phyloP scores from a whole-genome alignment of 2,797 vertebrate species.

The Cyprinodon diabolis region DNA sequence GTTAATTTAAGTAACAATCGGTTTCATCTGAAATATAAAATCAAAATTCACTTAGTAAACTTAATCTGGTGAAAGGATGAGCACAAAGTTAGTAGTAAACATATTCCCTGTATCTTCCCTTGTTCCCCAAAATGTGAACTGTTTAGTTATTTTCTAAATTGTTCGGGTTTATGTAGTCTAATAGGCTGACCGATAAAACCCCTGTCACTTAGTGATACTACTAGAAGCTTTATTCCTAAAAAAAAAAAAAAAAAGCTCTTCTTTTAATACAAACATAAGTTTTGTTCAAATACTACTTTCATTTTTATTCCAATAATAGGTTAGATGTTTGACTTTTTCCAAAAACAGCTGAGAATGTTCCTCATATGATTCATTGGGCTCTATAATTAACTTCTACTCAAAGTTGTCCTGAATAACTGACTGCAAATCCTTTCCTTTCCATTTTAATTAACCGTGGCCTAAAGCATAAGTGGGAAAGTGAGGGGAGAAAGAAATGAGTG shows the following conservation, averaged over 20 bases:
- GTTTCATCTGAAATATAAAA: background rate
- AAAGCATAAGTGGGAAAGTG: conserved; percentile 57
- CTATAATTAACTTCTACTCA: conserved; percentile 67
- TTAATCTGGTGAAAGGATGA: background rate
- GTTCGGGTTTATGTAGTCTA: background rate
- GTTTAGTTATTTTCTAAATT: background rate
- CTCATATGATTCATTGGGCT: conserved; percentile 62
- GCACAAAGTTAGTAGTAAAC: background rate
- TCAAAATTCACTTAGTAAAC: background rate
- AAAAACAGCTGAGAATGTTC: conserved; percentile 41
- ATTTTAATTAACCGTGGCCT: conserved; percentile 80
- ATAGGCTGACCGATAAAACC: background rate
- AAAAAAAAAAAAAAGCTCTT: background rate
- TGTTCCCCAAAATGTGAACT: background rate
- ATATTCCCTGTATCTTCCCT: background rate
- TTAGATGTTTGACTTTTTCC: conserved; percentile 13
- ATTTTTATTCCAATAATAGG: conserved; percentile 22
- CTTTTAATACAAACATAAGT: background rate
- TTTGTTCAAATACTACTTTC: conserved; percentile 8
- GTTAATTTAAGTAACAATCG: background rate
- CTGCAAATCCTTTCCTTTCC: conserved; percentile 70
- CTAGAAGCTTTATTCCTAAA: background rate
- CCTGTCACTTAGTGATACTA: background rate
- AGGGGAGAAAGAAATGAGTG: conserved; percentile 51
- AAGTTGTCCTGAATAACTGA: conserved; percentile 76